These are phyloP conservation scores for Garra rufa DNA, from an alignment of 2,113 vertebrate genomes.

Conservation along the genomic window DNA sequence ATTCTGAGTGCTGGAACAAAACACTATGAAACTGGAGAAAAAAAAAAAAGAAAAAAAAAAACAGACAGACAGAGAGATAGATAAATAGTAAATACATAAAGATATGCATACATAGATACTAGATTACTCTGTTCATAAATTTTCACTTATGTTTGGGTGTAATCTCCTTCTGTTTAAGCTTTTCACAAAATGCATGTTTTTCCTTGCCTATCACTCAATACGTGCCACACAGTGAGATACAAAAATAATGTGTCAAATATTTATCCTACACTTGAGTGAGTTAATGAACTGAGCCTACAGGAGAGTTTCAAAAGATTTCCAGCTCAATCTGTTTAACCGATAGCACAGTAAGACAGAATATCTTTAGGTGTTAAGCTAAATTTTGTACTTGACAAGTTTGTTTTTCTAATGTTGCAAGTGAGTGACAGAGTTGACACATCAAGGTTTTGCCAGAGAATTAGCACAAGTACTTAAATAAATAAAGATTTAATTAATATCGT, in stretches of 20 bases:
- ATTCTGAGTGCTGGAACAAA: background rate
- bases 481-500: too few species aligned
- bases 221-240: background rate
- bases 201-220: constrained; percentile 21
- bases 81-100: background rate
- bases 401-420: background rate
- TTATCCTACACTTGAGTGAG: background rate
- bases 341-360: background rate
- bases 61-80: too few species aligned
- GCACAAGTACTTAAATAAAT: too few species aligned
- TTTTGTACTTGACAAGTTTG: background rate
- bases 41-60: background rate
- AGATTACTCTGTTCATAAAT: background rate
- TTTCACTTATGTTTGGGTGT: background rate
- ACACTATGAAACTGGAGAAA: background rate
- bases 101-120: background rate
- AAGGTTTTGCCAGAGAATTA: background rate
- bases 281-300: background rate
- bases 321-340: background rate
- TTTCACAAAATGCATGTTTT: background rate
- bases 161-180: background rate
- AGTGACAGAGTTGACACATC: background rate
- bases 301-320: background rate
- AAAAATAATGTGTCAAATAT: constrained; percentile 11
- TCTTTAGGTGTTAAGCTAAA: background rate